Evolutionary conservation across 2,113 vertebrate genomes (phyloP), one percentile per base, ranked within the genome.

Genomic region (Chauna torquata): DNA sequence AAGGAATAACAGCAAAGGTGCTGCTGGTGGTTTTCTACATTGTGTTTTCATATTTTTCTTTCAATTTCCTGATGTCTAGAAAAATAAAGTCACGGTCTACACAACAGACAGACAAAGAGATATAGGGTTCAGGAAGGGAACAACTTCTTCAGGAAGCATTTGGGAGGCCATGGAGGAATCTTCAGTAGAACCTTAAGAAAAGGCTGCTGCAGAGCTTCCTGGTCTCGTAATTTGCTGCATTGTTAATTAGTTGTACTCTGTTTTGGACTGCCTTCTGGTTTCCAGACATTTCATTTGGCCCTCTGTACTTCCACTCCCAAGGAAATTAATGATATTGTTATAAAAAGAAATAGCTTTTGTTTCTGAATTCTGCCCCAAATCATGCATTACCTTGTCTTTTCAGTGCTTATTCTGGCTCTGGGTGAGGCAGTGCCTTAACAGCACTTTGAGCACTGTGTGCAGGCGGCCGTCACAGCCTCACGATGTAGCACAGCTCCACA

Each of bases 91-190:
- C 7, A 5, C 49, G 12, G 24, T 71, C 7, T 54, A 77, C 72
- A 27, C 2, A 6, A 34, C 9, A 32, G 68, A n/a, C 40, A 44
- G 62, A 69, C 45, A 44, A 66, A 11, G 40, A 30, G n/a, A 5
- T 3, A 5, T 3, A 11, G 25, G 59, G 34, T 34, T 75, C 69
- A 70, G 19, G 38, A 20, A 5, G 4, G 0, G 0, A 8, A 5
- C 65, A 49, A 30, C 16, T 40, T 86, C 34, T 65, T 13, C 38
- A n/a, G 12, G 9, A 30, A 3, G 27, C 1, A 34, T n/a, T 77
- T n/a, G 32, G 30, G 54, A 57, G 30, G 3, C 68, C 30, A 30
- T 9, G 76, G 20, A 49, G 52, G 23, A 25, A n/a, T 61, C 38
- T 36, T 40, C 40, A 30, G 44, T 10, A 72, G 44, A 58, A 6